Evolutionary conservation across 2,888 invertebrate species (phyloP).

Genomic region (Reticulitermes lucifugus): DNA sequence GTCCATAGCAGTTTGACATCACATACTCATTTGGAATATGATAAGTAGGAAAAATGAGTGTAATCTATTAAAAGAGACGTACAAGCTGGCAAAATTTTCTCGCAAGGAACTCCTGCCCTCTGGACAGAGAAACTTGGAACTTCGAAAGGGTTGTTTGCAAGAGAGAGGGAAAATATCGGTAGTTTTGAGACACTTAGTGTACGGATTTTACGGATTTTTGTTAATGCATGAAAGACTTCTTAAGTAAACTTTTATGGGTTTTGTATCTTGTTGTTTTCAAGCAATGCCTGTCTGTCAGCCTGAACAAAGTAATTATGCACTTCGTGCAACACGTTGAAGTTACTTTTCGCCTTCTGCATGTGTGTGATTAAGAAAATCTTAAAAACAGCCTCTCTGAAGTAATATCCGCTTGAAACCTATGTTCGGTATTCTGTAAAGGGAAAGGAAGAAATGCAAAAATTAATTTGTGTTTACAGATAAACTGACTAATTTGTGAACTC

Average conservation of each 20-base stretch:
- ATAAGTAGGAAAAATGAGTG: conserved; percentile 48
- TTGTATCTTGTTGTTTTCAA: background rate
- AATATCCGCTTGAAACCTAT: no score
- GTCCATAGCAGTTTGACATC: conserved; percentile 36
- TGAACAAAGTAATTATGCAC: background rate
- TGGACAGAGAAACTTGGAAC: conserved; percentile 36
- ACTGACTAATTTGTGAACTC: no score
- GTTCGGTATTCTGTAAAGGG: no score
- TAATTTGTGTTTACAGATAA: no score
- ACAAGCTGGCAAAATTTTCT: background rate
- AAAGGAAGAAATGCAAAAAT: no score
- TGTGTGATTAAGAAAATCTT: background rate
- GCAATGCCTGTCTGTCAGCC: background rate
- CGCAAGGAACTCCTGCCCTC: conserved; percentile 46
- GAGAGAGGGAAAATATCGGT: background rate
- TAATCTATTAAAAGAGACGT: conserved; percentile 47
- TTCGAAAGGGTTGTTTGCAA: conserved; percentile 18
- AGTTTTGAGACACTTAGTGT: background rate
- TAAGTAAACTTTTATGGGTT: background rate
- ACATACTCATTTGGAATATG: conserved; percentile 48
- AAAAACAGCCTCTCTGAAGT: no score
- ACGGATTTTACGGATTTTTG: background rate
- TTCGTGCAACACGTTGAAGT: background rate
- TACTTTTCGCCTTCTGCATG: background rate
- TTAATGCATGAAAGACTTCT: background rate